phyloP scores from a whole-genome alignment of 1,140 invertebrate genomes.

The Brachystomella parvula region DNA sequence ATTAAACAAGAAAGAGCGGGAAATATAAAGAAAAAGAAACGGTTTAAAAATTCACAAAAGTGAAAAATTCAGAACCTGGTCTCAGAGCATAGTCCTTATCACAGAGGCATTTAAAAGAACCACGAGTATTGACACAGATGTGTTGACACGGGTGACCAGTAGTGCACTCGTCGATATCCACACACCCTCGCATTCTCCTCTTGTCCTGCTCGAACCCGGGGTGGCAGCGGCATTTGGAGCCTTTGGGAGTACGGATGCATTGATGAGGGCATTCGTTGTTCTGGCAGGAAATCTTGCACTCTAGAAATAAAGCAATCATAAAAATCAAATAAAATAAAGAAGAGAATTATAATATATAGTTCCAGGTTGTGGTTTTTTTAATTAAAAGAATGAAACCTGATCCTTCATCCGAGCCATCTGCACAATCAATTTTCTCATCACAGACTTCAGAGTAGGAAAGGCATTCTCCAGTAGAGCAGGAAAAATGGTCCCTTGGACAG shows the following conservation, averaged over 20 bases:
- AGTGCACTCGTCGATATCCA: slow-evolving; percentile 50
- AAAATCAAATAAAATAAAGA: no score
- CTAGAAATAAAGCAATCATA: no score
- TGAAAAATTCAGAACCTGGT: background rate
- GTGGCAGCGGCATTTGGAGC: slow-evolving; percentile 45
- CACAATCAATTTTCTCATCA: slow-evolving; percentile 55
- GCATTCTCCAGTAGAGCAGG: slow-evolving; percentile 46
- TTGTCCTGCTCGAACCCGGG: slow-evolving; percentile 39
- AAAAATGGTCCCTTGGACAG: slow-evolving; percentile 11
- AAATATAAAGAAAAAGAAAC: no score
- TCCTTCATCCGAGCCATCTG: slow-evolving; percentile 60
- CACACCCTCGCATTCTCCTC: slow-evolving; percentile 61
- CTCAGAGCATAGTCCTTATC: background rate
- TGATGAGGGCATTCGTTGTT: slow-evolving; percentile 11
- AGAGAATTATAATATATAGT: background rate
- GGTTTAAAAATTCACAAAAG: background rate
- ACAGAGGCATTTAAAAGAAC: background rate
- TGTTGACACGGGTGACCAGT: background rate
- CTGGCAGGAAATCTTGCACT: slow-evolving; percentile 6
- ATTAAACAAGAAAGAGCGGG: background rate
- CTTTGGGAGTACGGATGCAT: slow-evolving; percentile 23
- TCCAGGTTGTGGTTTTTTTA: background rate
- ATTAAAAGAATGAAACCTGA: slow-evolving; percentile 16
- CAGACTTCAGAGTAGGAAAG: slow-evolving; percentile 50
- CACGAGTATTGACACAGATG: background rate